Evolutionary conservation across 2,888 invertebrate genomes (phyloP).

Genomic region (Caenorhabditis becei): DNA sequence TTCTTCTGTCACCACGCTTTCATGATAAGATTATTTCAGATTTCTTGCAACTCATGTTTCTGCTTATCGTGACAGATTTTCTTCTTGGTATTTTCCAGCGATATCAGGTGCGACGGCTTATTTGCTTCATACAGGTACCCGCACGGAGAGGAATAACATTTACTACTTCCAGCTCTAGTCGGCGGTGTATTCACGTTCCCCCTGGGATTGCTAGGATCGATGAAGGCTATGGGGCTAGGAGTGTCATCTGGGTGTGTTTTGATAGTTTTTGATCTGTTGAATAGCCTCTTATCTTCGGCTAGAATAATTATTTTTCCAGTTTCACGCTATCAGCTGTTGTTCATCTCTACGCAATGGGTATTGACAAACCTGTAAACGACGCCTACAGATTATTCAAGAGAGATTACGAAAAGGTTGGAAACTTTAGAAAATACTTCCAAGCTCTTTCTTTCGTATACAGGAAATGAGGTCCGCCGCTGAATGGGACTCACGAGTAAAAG

Average conservation of each 20-base stretch:
- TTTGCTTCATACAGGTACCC: conserved; percentile 67
- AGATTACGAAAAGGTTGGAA: conserved; percentile 65
- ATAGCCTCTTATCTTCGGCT: too few relatives aligned
- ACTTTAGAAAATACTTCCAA: neutral
- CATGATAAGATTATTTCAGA: conserved; percentile 52
- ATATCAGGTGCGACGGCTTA: conserved; percentile 75
- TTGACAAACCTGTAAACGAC: conserved; percentile 70
- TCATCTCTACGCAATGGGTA: conserved; percentile 69
- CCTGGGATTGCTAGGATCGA: conserved; percentile 69
- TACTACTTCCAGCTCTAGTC: conserved; percentile 71
- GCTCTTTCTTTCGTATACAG: neutral
- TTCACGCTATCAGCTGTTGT: conserved; percentile 68
- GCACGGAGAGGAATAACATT: neutral
- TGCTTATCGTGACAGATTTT: conserved; percentile 70
- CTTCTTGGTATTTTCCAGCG: conserved; percentile 73
- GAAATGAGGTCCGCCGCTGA: conserved; percentile 48
- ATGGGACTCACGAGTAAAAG: conserved; percentile 63
- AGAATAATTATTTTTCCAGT: too few relatives aligned
- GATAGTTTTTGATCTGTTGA: neutral
- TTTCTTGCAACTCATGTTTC: conserved; percentile 69
- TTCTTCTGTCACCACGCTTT: neutral
- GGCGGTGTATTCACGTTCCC: conserved; percentile 75
- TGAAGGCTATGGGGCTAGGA: conserved; percentile 73
- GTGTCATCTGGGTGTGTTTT: conserved; percentile 64
- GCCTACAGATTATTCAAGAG: conserved; percentile 69